Base-by-base conservation (phyloP, 30 jellyfish, hydroid and myxozoan species). In the Cassiopea xamachana region DNA sequence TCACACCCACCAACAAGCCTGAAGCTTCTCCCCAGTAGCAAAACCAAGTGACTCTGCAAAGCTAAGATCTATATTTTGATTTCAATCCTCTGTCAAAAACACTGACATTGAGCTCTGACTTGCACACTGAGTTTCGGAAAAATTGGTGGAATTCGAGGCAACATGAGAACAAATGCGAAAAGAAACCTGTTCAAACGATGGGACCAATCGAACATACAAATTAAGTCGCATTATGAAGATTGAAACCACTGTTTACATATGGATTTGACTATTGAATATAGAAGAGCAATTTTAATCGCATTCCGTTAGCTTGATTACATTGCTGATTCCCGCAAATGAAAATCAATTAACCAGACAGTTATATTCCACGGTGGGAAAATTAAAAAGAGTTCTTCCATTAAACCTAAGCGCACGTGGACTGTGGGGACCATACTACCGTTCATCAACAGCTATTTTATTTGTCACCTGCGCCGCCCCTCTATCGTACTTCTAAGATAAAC, bases 251-350 rank as follows among this genome's bases (percentile, higher is more conserved):
- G 70, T 82, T 82, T 82, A 50, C 80, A 47, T 39, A 82, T 51
- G 81, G 90, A 73, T 47, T 69, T 72, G 27, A 18, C 68, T 68
- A 19, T 68, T 82, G 90, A 82, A 70, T 47, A 17, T 27, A 46
- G 39, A 48, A 48, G 68, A 68, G 68, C 82, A 82, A 45, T 48
- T 18, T 82, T 68, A 80, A 62, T 82, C 81, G 68, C 69, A 68
- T 44, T 49, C 64, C 70, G 83, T 80, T 15, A 74, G 73, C 46
- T 5, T 6, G 81, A 82, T 46, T 82, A 82, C 67, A 74, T 39
- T 18, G 73, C 83, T 48, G 39, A 76, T 80, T 80, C 69, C 89
- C 81, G 82, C 90, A 72, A 82, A 82, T 69, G 81, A 82, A 80
- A 50, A 68, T 82, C 70, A 82, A 64, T 82, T 64, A 72, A 48